Base-by-base conservation (phyloP, 1,140 invertebrate species). In the Trichomalopsis sarcophagae region DNA sequence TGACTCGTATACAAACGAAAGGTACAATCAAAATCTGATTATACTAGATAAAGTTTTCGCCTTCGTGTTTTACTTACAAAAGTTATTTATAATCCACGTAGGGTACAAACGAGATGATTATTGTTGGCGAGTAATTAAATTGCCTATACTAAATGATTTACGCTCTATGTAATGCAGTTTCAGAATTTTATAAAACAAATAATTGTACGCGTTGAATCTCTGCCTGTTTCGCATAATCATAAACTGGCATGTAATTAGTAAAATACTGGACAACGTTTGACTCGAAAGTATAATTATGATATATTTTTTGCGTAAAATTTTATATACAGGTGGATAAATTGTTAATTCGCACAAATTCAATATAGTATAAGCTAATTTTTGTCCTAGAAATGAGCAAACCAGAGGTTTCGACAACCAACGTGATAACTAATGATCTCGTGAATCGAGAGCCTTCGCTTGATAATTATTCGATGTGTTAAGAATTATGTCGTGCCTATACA, bases 401-500 rank as follows among this genome's bases (percentile, higher is more conserved):
- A 21, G 40, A 71, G n/a, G 10, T 76, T 50, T 47, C 30, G 7
- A 71, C 30, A 47, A 47, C 30, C 13, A 9, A 36, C 44, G 17
- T 69, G 10, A 50, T 74, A 33, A 36, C 27, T 47, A 47, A 7
- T 82, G 27, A 74, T 82, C 27, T 55, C 36, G 44, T 36, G 2
- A 82, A 73, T 81, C 44, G 55, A 62, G 81, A 82, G 69, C 81
- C 71, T 76, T 77, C n/a, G 74, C 62, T 83, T 76, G 40, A 75
- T 23, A 47, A 44, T 83, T 77, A 68, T 83, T 75, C 23, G 36
- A 10, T n/a, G 36, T 75, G 27, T 83, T 76, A 68, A 83, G 73
- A n/a, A 68, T 62, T 76, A 27, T 77, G 77, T 77, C 27, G 82
- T 83, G 82, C 74, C 82, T 83, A 77, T 82, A 82, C n/a, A 77